These are phyloP conservation scores for Drosophila macrospina DNA, from an alignment of 2,888 invertebrate species.

Conservation along the genomic window DNA sequence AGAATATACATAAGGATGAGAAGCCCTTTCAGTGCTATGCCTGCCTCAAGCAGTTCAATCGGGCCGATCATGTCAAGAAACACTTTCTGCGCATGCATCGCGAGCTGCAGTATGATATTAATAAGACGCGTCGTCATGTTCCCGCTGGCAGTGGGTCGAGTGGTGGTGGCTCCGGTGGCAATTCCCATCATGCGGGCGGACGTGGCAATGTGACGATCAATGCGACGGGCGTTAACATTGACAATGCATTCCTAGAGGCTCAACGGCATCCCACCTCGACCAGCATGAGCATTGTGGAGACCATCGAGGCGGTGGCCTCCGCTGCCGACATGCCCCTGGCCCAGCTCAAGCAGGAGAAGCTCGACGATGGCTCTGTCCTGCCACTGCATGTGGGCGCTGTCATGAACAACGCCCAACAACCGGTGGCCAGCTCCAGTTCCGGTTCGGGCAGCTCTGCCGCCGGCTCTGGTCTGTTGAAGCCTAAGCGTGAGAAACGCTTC, in stretches of 20 bases:
- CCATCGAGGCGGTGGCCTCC: conserved; percentile 85
- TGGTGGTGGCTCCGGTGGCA: conserved; percentile 81
- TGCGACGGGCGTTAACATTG: conserved; percentile 81
- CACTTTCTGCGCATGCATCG: conserved; percentile 97
- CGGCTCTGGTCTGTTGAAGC: conserved; percentile 77
- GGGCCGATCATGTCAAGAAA: conserved; percentile 97
- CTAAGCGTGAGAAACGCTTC: conserved; percentile 90
- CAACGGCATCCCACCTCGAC: conserved; percentile 84
- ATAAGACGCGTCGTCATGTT: conserved; percentile 89
- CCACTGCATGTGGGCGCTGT: conserved; percentile 64
- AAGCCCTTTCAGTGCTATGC: conserved; percentile 97
- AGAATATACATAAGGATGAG: conserved; percentile 96
- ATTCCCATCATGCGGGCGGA: conserved; percentile 86
- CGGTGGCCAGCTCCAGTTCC: conserved; percentile 73
- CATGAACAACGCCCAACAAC: conserved; percentile 63
- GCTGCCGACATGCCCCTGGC: conserved; percentile 83
- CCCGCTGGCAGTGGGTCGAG: conserved; percentile 78
- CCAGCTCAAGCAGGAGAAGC: conserved; percentile 84
- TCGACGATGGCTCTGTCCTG: conserved; percentile 78
- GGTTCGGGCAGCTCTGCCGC: conserved; percentile 62
- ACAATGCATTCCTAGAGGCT: conserved; percentile 83
- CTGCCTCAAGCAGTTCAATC: conserved; percentile 96
- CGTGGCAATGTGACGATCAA: conserved; percentile 84
- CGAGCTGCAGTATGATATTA: conserved; percentile 94
- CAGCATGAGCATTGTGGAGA: conserved; percentile 85